A percentile compares a stretch with the other conserved stretches of the same genome.
These are phyloP conservation scores for Arenicola marina DNA, from an alignment of 2,888 invertebrate genomes.

Conservation along the genomic window DNA sequence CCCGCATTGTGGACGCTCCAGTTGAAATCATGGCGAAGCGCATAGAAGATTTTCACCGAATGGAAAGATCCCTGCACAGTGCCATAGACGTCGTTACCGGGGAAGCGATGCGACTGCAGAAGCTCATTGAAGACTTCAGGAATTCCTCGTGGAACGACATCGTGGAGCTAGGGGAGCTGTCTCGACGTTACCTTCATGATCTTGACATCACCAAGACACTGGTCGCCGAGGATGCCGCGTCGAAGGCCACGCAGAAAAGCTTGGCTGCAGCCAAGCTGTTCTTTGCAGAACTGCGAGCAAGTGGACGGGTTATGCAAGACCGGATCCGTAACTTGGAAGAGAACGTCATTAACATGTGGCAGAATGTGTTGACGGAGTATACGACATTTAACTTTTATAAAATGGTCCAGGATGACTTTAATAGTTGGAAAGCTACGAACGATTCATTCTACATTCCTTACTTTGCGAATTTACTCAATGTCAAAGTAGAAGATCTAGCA, in stretches of 20 bases:
- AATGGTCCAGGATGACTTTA: not conserved
- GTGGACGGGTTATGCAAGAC: not conserved
- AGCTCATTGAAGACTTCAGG: not conserved
- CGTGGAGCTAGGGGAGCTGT: not conserved
- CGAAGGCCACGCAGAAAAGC: not conserved
- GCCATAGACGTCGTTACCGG: not conserved
- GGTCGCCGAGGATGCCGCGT: not conserved
- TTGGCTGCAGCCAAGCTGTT: not conserved
- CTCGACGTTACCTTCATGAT: not conserved
- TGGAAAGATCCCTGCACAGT: not conserved
- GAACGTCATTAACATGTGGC: not conserved
- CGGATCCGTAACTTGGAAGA: not conserved
- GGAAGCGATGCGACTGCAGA: not conserved
- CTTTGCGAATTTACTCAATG: not conserved
- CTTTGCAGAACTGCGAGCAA: not conserved
- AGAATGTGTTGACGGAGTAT: not conserved
- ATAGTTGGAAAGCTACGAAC: not conserved
- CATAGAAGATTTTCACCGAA: slow-evolving; percentile 2
- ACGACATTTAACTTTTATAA: not conserved
- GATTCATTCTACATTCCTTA: not conserved
- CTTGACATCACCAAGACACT: not conserved
- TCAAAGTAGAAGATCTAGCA: not conserved
- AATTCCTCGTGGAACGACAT: not conserved
- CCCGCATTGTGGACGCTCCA: slow-evolving; percentile 4
- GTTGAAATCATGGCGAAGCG: not conserved